Percentiles rank a stretch among this genome's conserved stretches.
Evolutionary conservation across 2,797 vertebrate species (phyloP).

Genomic region (Coregonus sp.): DNA sequence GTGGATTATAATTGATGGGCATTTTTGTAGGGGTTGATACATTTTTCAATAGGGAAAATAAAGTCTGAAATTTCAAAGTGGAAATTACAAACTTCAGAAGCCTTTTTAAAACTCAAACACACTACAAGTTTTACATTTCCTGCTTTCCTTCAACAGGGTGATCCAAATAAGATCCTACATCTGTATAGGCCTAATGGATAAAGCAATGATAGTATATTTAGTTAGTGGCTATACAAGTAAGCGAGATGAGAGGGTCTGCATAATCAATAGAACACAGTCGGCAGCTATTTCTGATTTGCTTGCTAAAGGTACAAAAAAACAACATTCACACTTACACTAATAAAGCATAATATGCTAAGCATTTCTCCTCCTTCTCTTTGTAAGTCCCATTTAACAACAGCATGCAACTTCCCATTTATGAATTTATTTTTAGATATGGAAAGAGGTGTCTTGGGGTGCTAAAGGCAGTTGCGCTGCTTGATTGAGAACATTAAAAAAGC

Average conservation of each 20-base stretch:
- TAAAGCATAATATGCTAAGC: background rate
- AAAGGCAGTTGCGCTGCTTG: background rate
- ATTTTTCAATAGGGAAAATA: too few species aligned
- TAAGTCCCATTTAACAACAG: background rate
- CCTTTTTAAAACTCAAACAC: too few species aligned
- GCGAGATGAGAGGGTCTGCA: background rate
- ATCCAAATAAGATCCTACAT: background rate
- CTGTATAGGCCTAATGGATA: background rate
- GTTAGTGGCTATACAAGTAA: background rate
- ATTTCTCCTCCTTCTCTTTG: background rate
- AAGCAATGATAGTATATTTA: background rate
- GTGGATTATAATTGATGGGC: too few species aligned
- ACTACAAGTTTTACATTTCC: too few species aligned
- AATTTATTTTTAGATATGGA: background rate
- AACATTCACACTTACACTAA: background rate
- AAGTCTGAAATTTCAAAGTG: too few species aligned
- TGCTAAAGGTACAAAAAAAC: background rate
- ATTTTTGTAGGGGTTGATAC: too few species aligned
- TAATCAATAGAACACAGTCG: background rate
- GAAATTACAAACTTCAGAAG: too few species aligned
- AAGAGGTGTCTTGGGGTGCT: background rate
- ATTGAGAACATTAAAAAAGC: background rate
- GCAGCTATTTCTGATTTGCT: background rate
- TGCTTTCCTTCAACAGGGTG: too few species aligned
- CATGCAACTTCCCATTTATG: background rate